A percentile compares a stretch with the other conserved stretches of the same genome.
Conservation (phyloP, 2,888 invertebrate species). For the Conus canariensis region DNA sequence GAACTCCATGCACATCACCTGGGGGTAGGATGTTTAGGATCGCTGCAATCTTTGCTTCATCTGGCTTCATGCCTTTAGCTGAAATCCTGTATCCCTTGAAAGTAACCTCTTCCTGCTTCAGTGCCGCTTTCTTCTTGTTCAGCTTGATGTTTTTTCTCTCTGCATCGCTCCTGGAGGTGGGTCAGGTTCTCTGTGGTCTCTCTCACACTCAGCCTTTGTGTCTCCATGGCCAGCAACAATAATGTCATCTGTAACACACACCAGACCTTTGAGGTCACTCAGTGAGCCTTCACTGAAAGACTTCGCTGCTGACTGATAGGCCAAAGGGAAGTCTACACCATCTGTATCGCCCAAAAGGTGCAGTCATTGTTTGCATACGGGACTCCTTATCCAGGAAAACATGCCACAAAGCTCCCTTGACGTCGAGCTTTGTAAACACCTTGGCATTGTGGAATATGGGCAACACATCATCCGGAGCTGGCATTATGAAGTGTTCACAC, state of each 20-base stretch:
- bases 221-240: conserved; percentile 51
- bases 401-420: conserved; percentile 52
- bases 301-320: conserved; percentile 48
- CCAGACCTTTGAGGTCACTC: conserved; percentile 46
- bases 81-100: conserved; percentile 52
- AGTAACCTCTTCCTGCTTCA: conserved; percentile 29
- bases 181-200: conserved; percentile 47
- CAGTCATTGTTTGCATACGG: conserved; percentile 55
- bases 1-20: conserved; percentile 51
- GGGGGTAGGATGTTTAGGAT: conserved; percentile 35
- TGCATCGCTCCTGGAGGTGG: conserved; percentile 37
- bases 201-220: conserved; percentile 42
- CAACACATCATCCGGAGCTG: too few relatives aligned
- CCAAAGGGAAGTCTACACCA: conserved; percentile 47
- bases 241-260: conserved; percentile 52
- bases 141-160: conserved; percentile 28
- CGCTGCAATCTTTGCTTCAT: conserved; percentile 48
- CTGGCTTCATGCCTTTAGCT: conserved; percentile 50
- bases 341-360: conserved; percentile 57
- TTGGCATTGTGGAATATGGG: too few relatives aligned
- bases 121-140: conserved; percentile 34
- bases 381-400: conserved; percentile 52
- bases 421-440: too few relatives aligned
- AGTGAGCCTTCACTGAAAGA: conserved; percentile 51
- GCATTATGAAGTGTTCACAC: conserved; percentile 50